These are phyloP conservation scores for Synergus itoensis DNA, from an alignment of 2,888 invertebrate genomes.

Conservation along the genomic window DNA sequence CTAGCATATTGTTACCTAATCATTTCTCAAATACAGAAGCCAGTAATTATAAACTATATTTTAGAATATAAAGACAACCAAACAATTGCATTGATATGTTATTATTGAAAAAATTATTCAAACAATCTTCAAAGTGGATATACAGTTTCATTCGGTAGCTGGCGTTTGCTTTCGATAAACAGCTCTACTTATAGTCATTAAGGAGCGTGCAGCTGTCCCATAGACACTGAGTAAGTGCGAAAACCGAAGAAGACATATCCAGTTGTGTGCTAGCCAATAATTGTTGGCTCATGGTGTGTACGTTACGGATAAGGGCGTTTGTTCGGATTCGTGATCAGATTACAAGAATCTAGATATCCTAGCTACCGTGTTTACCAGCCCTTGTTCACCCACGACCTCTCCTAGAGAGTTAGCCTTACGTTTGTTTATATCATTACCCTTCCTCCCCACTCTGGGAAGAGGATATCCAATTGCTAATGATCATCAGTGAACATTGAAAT, in stretches of 20 bases:
- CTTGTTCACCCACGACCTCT: conserved; percentile 50
- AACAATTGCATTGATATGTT: too few species aligned
- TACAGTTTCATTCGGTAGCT: conserved; percentile 55
- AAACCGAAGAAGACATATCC: conserved; percentile 48
- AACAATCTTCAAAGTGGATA: neutral
- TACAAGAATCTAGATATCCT: conserved; percentile 67
- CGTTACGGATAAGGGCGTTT: conserved; percentile 53
- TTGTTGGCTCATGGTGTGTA: conserved; percentile 44
- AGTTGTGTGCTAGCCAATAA: conserved; percentile 37
- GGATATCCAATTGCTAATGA: conserved; percentile 27
- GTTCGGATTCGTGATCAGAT: conserved; percentile 60
- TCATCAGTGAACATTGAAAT: conserved; percentile 12
- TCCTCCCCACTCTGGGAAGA: neutral
- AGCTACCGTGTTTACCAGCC: conserved; percentile 54
- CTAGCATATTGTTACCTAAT: neutral
- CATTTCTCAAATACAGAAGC: too few species aligned
- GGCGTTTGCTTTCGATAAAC: conserved; percentile 54
- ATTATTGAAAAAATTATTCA: too few species aligned
- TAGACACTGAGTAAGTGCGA: conserved; percentile 44
- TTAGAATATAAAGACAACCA: too few species aligned
- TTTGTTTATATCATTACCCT: conserved; percentile 9
- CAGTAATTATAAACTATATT: neutral
- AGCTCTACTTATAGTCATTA: conserved; percentile 42
- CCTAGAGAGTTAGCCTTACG: conserved; percentile 44
- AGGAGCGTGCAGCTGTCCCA: conserved; percentile 38